These are phyloP conservation scores for Alosa sapidissima DNA, from an alignment of 2,797 vertebrate genomes.

Conservation along the genomic window DNA sequence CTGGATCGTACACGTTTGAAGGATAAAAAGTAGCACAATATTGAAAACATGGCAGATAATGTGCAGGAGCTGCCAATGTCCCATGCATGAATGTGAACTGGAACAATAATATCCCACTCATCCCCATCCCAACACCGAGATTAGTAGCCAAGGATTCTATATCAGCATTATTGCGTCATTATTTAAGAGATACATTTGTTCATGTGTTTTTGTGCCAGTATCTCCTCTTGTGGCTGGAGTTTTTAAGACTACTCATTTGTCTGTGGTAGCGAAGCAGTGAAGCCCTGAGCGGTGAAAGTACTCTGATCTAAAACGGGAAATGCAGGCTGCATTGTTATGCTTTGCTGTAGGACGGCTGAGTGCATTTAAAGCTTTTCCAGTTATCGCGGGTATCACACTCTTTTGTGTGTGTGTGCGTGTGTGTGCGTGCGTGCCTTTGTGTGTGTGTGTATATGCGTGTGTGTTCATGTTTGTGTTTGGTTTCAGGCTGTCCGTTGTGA, in stretches of 20 bases:
- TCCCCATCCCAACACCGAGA: not conserved
- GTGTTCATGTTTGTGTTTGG: not conserved
- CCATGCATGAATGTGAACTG: not conserved
- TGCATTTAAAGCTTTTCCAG: not conserved
- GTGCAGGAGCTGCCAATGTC: not conserved
- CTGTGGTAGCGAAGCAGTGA: not conserved
- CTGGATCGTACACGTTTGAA: not conserved
- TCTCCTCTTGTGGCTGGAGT: not conserved
- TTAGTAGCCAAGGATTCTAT: not conserved
- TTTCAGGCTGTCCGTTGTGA: constrained; percentile 73
- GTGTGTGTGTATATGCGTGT: constrained; percentile 1
- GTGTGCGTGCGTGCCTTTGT: not conserved
- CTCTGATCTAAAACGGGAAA: constrained; percentile 16
- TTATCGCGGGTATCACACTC: not conserved
- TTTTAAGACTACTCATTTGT: not conserved
- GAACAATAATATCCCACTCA: not conserved
- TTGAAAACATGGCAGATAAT: not conserved
- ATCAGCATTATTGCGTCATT: not conserved
- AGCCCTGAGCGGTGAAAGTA: not conserved
- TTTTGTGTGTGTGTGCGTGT: not conserved
- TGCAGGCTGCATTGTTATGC: not conserved
- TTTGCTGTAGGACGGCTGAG: constrained; percentile 11
- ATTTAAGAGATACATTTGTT: not conserved
- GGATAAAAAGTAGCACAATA: not conserved
- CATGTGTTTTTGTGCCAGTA: not conserved